phyloP scores from a whole-genome alignment of 2,113 vertebrate genomes.

The Gadus chalcogrammus region DNA sequence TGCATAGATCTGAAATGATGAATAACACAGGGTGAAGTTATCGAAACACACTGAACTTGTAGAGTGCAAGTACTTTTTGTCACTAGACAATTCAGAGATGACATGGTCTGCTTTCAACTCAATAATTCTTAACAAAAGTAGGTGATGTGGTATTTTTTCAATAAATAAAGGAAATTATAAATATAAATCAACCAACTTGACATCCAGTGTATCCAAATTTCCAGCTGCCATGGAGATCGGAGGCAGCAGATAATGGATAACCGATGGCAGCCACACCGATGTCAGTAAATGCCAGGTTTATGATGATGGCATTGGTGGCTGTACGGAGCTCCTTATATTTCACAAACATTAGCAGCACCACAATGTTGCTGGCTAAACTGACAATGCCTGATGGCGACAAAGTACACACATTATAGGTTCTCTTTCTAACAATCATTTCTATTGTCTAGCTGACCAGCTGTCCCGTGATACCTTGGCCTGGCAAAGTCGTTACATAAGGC shows the following conservation, averaged over 20 bases:
- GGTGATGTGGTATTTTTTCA: neutral
- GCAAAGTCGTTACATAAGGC: neutral
- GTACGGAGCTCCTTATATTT: conserved; percentile 92
- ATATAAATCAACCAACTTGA: conserved; percentile 76
- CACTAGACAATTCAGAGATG: neutral
- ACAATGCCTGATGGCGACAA: conserved; percentile 77
- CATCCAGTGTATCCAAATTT: conserved; percentile 92
- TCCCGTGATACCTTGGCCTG: neutral
- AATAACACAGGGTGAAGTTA: neutral
- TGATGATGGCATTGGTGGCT: conserved; percentile 92
- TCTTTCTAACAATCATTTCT: neutral
- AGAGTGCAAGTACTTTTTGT: neutral
- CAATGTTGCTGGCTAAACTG: conserved; percentile 89
- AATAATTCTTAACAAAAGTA: too few species aligned
- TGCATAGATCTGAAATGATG: conserved; percentile 86
- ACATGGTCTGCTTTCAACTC: neutral
- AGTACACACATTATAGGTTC: conserved; percentile 1
- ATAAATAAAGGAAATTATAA: neutral
- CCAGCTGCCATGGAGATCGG: conserved; percentile 93
- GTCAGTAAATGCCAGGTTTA: conserved; percentile 94
- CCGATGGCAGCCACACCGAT: conserved; percentile 94
- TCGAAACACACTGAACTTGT: too few species aligned
- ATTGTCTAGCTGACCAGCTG: neutral
- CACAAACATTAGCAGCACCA: conserved; percentile 90
- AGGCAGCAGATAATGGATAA: conserved; percentile 98